Conservation (phyloP, 2,113 vertebrate species). For the Muntiacus reevesi region DNA sequence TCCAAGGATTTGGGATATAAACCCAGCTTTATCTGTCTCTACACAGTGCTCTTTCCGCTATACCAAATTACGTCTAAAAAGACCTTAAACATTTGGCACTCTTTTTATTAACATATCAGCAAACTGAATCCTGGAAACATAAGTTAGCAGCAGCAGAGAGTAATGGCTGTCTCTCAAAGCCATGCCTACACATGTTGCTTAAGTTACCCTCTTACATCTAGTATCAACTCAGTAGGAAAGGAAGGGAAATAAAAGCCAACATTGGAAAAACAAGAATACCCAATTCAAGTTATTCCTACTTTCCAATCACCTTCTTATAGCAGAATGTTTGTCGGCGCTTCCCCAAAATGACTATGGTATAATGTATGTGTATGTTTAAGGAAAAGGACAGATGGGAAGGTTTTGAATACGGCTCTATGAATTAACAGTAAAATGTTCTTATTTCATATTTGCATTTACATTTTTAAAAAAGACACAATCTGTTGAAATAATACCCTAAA, state of each 20-base stretch:
- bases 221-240: not conserved
- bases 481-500: not conserved
- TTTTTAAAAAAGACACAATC: not conserved
- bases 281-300: not conserved
- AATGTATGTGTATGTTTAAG: not conserved
- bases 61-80: not conserved
- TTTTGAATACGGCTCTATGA: not conserved
- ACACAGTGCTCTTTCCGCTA: not conserved
- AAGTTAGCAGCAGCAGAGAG: not conserved
- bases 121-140: not conserved
- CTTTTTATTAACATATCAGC: not conserved
- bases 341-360: not conserved
- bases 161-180: not conserved
- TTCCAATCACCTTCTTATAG: not conserved
- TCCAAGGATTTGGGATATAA: not conserved
- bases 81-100: not conserved
- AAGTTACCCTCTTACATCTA: not conserved
- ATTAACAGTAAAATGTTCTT: constrained; percentile 2
- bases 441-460: not conserved
- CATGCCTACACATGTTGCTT: not conserved
- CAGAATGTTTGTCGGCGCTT: not conserved
- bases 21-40: not conserved
- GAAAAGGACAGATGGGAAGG: not conserved
- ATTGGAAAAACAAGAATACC: not conserved
- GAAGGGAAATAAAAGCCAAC: not conserved